These are phyloP conservation scores for Catalaphyllia jardinei DNA, from an alignment of 64 coral and sea anemone species.

Conservation along the genomic window DNA sequence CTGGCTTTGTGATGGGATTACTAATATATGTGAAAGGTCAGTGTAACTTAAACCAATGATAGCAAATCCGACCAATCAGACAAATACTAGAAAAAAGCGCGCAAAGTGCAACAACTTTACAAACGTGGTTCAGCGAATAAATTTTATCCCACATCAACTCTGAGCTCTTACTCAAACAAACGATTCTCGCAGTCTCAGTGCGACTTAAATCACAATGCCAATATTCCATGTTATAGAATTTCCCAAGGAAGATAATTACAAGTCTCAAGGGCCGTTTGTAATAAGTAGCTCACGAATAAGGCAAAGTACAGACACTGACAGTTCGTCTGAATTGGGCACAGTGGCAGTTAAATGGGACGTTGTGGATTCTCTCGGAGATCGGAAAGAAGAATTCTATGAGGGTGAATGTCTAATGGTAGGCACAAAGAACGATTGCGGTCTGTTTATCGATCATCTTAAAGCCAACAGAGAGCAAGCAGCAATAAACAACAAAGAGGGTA, in stretches of 20 bases:
- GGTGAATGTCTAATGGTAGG: conserved; percentile 16
- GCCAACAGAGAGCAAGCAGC: conserved; percentile 22
- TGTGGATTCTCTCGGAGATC: conserved; percentile 1
- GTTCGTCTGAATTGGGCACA: conserved; percentile 20
- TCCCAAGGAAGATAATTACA: conserved; percentile 46
- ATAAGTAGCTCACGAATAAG: background rate
- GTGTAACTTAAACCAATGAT: conserved; percentile 1
- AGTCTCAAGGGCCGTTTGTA: conserved; percentile 39
- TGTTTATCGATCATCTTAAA: conserved; percentile 42
- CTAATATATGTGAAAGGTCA: background rate
- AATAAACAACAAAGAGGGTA: conserved; percentile 58
- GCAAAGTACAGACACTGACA: background rate
- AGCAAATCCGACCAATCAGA: conserved; percentile 5
- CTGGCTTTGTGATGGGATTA: background rate
- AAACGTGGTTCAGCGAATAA: too few relatives aligned
- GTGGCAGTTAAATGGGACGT: conserved; percentile 32
- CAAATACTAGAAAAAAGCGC: background rate
- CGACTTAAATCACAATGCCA: conserved; percentile 23
- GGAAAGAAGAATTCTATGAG: conserved; percentile 21
- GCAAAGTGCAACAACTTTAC: background rate
- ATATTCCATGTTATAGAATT: conserved; percentile 50
- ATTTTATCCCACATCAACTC: background rate
- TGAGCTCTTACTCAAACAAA: background rate
- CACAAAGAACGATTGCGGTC: conserved; percentile 21
- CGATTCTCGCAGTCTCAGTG: background rate